Conservation (phyloP, 1,140 invertebrate species). For the Colletes latitarsis region DNA sequence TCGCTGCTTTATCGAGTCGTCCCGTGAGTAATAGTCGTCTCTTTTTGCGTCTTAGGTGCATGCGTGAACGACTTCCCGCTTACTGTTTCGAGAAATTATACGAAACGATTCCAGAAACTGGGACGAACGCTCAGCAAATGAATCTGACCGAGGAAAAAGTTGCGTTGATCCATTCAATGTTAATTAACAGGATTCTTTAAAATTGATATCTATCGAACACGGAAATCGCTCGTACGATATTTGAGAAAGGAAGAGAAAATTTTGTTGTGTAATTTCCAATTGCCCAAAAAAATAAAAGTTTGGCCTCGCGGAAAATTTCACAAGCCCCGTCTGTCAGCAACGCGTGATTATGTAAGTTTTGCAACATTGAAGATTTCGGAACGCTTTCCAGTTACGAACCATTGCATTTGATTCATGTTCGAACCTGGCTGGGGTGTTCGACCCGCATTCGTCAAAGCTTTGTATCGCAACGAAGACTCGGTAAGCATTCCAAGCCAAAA, state of each 20-base stretch:
- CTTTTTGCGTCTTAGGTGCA: not conserved
- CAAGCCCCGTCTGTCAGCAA: too few relatives aligned
- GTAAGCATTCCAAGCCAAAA: not conserved
- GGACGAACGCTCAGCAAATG: not conserved
- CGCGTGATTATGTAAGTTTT: too few relatives aligned
- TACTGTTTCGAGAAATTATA: not conserved
- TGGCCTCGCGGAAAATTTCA: too few relatives aligned
- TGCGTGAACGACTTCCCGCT: not conserved
- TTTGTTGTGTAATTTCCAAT: too few relatives aligned
- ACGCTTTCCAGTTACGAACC: too few relatives aligned
- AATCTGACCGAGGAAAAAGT: not conserved
- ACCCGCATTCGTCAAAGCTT: not conserved
- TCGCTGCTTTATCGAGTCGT: not conserved
- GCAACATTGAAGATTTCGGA: too few relatives aligned
- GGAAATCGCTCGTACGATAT: too few relatives aligned
- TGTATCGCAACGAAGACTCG: not conserved
- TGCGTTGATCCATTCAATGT: not conserved
- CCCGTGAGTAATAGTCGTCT: not conserved
- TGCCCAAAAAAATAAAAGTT: too few relatives aligned
- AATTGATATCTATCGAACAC: too few relatives aligned
- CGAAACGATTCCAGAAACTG: not conserved
- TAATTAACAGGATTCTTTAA: too few relatives aligned
- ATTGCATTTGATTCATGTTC: too few relatives aligned
- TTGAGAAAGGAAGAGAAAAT: too few relatives aligned
- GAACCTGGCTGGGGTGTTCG: not conserved